Conservation (phyloP, 2,797 vertebrate genomes). For the Betta splendens region DNA sequence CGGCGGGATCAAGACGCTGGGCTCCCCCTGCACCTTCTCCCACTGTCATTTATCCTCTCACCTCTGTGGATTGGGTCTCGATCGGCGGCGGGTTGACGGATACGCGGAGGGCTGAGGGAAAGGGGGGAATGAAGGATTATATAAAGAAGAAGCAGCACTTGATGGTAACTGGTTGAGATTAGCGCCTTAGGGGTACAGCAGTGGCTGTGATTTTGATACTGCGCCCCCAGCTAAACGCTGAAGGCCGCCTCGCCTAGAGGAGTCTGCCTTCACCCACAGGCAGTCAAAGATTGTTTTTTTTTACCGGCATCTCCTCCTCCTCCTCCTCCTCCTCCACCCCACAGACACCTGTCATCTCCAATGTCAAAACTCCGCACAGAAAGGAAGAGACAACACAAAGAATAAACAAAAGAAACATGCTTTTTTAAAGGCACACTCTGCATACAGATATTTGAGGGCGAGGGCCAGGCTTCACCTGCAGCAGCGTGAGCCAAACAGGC, state of each 20-base stretch:
- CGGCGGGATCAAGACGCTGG: conserved; percentile 58
- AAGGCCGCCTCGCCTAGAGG: conserved; percentile 82
- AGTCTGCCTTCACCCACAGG: conserved; percentile 82
- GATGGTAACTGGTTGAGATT: conserved; percentile 84
- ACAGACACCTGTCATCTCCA: conserved; percentile 82
- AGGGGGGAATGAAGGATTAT: conserved; percentile 73
- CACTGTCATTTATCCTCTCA: conserved; percentile 76
- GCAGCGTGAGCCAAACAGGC: conserved; percentile 40
- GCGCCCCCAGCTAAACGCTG: conserved; percentile 84
- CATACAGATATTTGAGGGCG: conserved; percentile 72
- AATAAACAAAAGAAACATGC: conserved; percentile 81
- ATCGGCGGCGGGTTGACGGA: conserved; percentile 55
- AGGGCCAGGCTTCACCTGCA: conserved; percentile 61
- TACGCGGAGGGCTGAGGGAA: conserved; percentile 64
- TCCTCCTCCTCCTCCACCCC: conserved; percentile 67
- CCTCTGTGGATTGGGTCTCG: conserved; percentile 74
- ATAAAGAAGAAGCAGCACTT: conserved; percentile 80
- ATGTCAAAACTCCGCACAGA: conserved; percentile 77
- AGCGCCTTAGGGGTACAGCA: conserved; percentile 83
- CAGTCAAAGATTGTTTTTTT: conserved; percentile 81
- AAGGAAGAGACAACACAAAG: conserved; percentile 77
- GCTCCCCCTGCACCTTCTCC: conserved; percentile 61
- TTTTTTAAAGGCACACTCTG: conserved; percentile 72
- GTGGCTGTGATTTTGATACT: conserved; percentile 82
- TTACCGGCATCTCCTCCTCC: conserved; percentile 65